Conservation (phyloP, 2,888 invertebrate genomes). For the Punctoribates punctum region DNA sequence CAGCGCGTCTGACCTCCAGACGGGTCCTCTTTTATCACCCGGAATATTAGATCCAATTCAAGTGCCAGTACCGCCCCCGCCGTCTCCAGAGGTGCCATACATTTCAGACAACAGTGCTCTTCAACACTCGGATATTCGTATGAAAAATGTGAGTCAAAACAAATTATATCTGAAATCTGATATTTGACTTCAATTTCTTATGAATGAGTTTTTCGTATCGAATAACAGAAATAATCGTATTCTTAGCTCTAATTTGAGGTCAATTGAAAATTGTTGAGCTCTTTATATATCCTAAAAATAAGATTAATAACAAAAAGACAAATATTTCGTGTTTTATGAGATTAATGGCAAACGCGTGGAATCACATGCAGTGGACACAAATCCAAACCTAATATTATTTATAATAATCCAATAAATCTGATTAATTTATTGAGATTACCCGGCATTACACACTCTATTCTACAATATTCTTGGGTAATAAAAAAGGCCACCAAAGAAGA, state of each 20-base stretch:
- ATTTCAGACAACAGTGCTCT: not conserved
- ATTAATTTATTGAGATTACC: not conserved
- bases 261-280: no score
- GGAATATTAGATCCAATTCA: conserved; percentile 40
- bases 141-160: not conserved
- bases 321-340: not conserved
- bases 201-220: no score
- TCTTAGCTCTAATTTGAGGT: no score
- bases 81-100: conserved; percentile 62
- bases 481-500: no score
- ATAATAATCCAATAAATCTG: conserved; percentile 10
- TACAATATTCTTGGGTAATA: no score
- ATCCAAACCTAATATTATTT: conserved; percentile 12
- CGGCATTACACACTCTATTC: not conserved
- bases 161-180: not conserved
- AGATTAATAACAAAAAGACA: not conserved
- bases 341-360: not conserved
- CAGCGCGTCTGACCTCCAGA: not conserved
- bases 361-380: not conserved
- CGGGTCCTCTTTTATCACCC: conserved; percentile 34
- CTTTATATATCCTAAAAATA: no score
- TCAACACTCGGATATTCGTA: not conserved
- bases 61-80: conserved; percentile 51
- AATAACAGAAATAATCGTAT: no score
- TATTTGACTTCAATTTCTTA: no score